Evolutionary conservation across 2,113 vertebrate species (phyloP).

Genomic region (Pholis gunnellus): DNA sequence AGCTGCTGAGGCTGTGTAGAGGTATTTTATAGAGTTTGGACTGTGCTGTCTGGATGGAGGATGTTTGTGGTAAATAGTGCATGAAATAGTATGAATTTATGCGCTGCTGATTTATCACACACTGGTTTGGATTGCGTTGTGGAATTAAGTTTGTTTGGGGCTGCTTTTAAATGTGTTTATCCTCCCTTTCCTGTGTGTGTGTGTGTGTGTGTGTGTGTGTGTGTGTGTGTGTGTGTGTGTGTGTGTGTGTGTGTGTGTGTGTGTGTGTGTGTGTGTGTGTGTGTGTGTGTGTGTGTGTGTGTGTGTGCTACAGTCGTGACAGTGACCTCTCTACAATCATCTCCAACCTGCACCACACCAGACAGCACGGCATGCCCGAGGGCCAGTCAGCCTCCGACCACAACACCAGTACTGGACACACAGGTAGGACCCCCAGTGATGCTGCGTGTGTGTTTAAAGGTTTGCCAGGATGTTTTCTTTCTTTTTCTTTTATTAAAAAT

Average conservation of each 20-base stretch:
- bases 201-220: conserved; percentile 20
- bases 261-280: conserved; percentile 36
- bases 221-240: conserved; percentile 35
- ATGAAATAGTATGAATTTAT: conserved; percentile 34
- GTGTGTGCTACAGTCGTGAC: conserved; percentile 88
- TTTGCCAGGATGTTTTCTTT: conserved; percentile 9
- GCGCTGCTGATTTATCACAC: neutral
- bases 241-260: conserved; percentile 32
- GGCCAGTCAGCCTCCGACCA: conserved; percentile 91
- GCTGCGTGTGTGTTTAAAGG: neutral
- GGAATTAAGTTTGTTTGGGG: conserved; percentile 38
- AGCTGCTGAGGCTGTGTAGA: conserved; percentile 56
- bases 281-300: conserved; percentile 24
- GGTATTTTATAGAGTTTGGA: conserved; percentile 32
- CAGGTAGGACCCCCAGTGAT: conserved; percentile 87
- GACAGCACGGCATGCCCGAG: conserved; percentile 96
- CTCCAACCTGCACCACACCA: conserved; percentile 93
- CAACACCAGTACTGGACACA: conserved; percentile 87
- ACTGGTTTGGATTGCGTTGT: conserved; percentile 22
- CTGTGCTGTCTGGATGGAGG: conserved; percentile 37
- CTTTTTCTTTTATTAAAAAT: conserved; percentile 6
- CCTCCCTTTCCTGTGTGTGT: conserved; percentile 33
- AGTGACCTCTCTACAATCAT: conserved; percentile 94
- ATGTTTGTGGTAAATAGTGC: conserved; percentile 51
- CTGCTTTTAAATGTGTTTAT: conserved; percentile 27